Base-by-base conservation (phyloP, 1,140 invertebrate species). In the Lutraria rhynchaena region DNA sequence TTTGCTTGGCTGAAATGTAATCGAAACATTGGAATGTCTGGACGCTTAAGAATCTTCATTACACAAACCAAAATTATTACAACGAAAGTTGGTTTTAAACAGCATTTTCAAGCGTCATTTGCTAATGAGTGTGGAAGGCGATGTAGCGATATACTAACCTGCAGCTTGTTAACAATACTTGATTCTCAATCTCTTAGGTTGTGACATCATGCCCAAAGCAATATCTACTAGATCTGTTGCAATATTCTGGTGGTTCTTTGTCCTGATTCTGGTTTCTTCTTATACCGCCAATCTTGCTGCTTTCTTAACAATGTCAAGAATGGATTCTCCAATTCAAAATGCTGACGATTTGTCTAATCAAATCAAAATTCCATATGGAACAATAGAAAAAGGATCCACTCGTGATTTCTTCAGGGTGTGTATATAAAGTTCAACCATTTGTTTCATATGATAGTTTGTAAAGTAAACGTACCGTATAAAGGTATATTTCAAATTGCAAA, bases 171-270 rank as follows among this genome's bases (percentile, higher is more conserved):
- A 55, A 75, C 37, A 7, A 41, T 41, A 22, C 9, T 7, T 41
- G 49, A 57, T 57, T 58, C 49, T 57, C 58, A 24, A 51, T 65
- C 49, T 65, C 24, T 49, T 33, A 73, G 69, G 67, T 61, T 73
- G 67, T 33, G 67, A 81, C 55, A 63, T 71, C 41, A 65, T 73
- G 58, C 81, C 49, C 76, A 91, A 90, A 69, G 90, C 88, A 49
- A 82, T 89, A 17, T 91, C 89, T n/a, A 89, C 87, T 0, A 76
- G 89, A 22, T 98, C 99, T 86, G 98, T 99, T 0, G 98, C 97
- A 11, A 96, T 96, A 65, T 97, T 98, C 0, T 93, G 92, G 92
- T 92, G 91, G 89, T 92, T 92, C 69, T 92, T 92, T 82, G 91
- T 90, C 3, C 82, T 92, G 24, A 92, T 92, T 81, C 87, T 92